A percentile compares a stretch with the other conserved stretches of the same genome.
Evolutionary conservation across 1,140 invertebrate species (phyloP).

Genomic region (Drosophila sucinea): DNA sequence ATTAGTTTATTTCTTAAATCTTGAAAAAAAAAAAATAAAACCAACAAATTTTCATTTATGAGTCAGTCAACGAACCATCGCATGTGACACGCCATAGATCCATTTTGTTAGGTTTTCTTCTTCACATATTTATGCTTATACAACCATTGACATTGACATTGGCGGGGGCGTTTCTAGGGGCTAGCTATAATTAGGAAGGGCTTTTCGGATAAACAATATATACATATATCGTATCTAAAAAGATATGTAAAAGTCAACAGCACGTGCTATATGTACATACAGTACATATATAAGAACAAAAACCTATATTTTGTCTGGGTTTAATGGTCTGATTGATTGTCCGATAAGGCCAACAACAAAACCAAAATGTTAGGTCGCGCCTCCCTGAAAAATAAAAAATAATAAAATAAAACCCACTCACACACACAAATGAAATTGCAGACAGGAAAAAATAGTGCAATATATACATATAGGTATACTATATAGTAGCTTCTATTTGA

Average conservation of each 20-base stretch:
- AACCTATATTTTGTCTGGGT: slow-evolving; percentile 41
- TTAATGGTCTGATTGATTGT: slow-evolving; percentile 56
- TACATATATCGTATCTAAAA: background rate
- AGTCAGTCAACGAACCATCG: slow-evolving; percentile 47
- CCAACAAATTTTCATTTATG: background rate
- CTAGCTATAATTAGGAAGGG: slow-evolving; percentile 54
- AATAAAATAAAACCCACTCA: background rate
- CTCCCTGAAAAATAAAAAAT: slow-evolving; percentile 23
- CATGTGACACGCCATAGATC: slow-evolving; percentile 60
- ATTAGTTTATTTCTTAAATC: background rate
- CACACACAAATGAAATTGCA: too few relatives aligned
- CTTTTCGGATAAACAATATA: slow-evolving; percentile 16
- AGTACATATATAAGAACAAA: background rate
- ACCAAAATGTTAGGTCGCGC: slow-evolving; percentile 42
- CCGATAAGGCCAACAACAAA: slow-evolving; percentile 38
- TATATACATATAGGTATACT: slow-evolving; percentile 15
- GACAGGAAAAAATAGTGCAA: slow-evolving; percentile 1
- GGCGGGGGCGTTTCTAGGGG: slow-evolving; percentile 17
- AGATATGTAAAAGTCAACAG: slow-evolving; percentile 27
- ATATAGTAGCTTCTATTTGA: slow-evolving; percentile 22
- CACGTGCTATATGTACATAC: slow-evolving; percentile 17
- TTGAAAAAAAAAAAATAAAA: background rate
- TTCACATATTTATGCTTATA: slow-evolving; percentile 24
- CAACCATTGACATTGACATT: slow-evolving; percentile 65
- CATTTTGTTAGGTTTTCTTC: slow-evolving; percentile 34